Base-by-base conservation (phyloP, 2,888 invertebrate species). In the Portevinia maculata region DNA sequence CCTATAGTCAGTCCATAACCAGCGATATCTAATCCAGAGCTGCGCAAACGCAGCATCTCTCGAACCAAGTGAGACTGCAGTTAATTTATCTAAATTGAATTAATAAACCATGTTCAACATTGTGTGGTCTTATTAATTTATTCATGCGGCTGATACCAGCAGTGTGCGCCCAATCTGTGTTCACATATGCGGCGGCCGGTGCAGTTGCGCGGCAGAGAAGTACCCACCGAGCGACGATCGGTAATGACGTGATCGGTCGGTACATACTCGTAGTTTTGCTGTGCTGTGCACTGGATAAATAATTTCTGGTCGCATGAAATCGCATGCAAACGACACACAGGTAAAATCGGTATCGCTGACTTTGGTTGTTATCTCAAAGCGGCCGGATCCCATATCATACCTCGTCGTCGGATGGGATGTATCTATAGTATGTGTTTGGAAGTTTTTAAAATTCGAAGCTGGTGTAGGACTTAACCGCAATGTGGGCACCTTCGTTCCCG, bases 81-180 rank as follows among this genome's bases (percentile, higher is more conserved):
- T 90, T 90, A 90, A 90, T 90, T 90, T 90, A 90, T 90, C 89
- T 90, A 90, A 90, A 90, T 90, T 90, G 90, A 90, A 90, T 90
- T 90, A 90, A 90, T 90, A 90, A 90, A 90, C 89, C 89, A 90
- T 90, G 90, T 90, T 89, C 85, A 86, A 89, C 90, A 89, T 89
- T 89, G 90, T 90, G 90, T 90, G 90, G 90, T 90, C 90, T 88
- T 84, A 86, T 78, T 83, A 84, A 85, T 84, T 85, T 85, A 85
- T 86, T 86, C 86, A 86, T 86, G 86, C 19, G 53, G 84, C 76
- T 79, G 85, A 83, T 83, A 74, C 83, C 78, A 78, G 59, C 75
- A 75, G 48, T 79, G 65, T 67, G 78, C 78, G 67, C 55, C 44
- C 71, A 67, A 76, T 83, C 59, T 64, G 41, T 76, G 67, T 60